These are phyloP conservation scores for Synanthedon myopaeformis DNA, from an alignment of 2,888 invertebrate species.

Conservation along the genomic window DNA sequence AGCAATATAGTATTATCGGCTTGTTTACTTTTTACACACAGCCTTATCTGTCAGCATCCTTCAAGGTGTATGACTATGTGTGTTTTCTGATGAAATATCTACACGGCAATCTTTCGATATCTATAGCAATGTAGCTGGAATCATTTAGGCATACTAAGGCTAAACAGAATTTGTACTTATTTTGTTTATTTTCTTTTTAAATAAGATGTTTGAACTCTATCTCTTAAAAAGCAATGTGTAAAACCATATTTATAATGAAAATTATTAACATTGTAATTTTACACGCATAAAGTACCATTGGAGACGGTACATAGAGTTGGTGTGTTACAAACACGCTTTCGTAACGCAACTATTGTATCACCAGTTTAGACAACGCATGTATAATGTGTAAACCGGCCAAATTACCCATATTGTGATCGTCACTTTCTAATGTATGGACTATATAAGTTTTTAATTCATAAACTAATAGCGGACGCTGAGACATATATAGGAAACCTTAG, in stretches of 20 bases:
- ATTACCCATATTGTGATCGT: constrained; percentile 37
- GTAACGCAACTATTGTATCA: background rate
- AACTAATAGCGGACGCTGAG: too few relatives aligned
- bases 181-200: too few relatives aligned
- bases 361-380: constrained; percentile 17
- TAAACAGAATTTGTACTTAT: too few relatives aligned
- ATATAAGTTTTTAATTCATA: too few relatives aligned
- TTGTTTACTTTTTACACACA: background rate
- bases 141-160: too few relatives aligned
- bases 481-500: too few relatives aligned
- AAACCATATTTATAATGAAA: too few relatives aligned
- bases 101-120: background rate
- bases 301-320: background rate
- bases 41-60: background rate
- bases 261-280: too few relatives aligned
- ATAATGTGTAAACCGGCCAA: constrained; percentile 37
- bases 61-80: background rate
- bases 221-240: too few relatives aligned
- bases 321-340: background rate
- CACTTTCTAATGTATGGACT: constrained; percentile 46
- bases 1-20: background rate
- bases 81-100: background rate
- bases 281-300: background rate
- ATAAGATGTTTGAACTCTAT: too few relatives aligned
- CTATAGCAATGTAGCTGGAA: too few relatives aligned